phyloP scores from a whole-genome alignment of 2,113 vertebrate genomes.

The Megaceryle torquata region DNA sequence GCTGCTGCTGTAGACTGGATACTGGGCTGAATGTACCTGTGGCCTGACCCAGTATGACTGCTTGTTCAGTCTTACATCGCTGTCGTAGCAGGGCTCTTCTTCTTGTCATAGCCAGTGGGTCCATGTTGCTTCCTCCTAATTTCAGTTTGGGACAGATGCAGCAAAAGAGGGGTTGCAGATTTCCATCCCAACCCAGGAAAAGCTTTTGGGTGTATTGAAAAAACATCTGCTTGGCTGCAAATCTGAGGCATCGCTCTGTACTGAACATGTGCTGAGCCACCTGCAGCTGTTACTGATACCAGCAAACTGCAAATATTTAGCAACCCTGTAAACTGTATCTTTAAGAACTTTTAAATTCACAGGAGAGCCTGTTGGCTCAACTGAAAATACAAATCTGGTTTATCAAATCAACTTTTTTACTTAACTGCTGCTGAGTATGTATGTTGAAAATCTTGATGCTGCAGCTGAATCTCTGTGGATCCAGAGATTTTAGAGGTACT shows the following conservation, averaged over 20 bases:
- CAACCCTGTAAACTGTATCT: background rate
- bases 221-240: background rate
- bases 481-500: background rate
- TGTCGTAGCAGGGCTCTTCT: background rate
- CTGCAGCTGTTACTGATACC: background rate
- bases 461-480: background rate
- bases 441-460: background rate
- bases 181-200: background rate
- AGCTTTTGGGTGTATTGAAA: background rate
- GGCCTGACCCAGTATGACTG: background rate
- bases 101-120: background rate
- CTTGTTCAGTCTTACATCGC: background rate
- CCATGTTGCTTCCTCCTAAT: background rate
- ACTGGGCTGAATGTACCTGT: background rate
- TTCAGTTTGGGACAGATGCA: background rate
- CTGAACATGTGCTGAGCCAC: background rate
- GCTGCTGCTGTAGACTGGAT: background rate
- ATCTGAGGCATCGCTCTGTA: background rate
- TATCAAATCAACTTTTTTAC: background rate
- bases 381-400: background rate
- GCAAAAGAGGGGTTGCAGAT: background rate
- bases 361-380: background rate
- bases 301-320: background rate
- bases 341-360: background rate
- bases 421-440: background rate